These are phyloP conservation scores for Poeciliopsis turneri DNA, from an alignment of 2,797 vertebrate species.

Conservation along the genomic window DNA sequence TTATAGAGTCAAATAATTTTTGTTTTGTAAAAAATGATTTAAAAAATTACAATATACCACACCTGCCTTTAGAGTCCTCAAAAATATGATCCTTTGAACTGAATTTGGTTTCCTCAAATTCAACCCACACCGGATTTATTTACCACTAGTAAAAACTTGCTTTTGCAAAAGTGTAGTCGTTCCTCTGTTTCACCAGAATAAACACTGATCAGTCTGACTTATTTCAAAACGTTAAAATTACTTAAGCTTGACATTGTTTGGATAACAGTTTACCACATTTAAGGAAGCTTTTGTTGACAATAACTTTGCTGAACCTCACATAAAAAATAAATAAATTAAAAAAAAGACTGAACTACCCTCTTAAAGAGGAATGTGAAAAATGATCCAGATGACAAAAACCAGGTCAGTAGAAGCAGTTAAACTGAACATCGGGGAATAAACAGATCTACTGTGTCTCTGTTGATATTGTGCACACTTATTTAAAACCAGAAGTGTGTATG, in stretches of 20 bases:
- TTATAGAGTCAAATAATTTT: neutral
- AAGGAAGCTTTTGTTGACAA: neutral
- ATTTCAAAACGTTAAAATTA: neutral
- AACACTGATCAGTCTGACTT: neutral
- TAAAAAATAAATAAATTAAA: neutral
- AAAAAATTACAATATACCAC: neutral
- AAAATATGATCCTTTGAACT: neutral
- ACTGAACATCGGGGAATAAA: conserved; percentile 65
- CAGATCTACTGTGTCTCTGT: conserved; percentile 32
- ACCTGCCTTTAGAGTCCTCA: neutral
- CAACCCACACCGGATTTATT: too few species aligned
- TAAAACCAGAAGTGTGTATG: conserved; percentile 6
- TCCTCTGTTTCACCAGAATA: neutral
- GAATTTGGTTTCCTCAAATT: too few species aligned
- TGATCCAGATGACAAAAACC: conserved; percentile 2
- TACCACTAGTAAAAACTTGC: neutral
- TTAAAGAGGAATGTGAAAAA: neutral
- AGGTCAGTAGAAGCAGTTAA: conserved; percentile 63
- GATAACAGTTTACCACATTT: neutral
- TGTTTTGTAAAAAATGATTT: neutral
- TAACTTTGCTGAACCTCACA: neutral
- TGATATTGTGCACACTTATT: conserved; percentile 38
- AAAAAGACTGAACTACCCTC: neutral
- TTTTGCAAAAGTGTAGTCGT: neutral
- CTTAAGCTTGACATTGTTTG: neutral